Base-by-base conservation (phyloP, 2,113 vertebrate genomes). In the Limnothrissa miodon region DNA sequence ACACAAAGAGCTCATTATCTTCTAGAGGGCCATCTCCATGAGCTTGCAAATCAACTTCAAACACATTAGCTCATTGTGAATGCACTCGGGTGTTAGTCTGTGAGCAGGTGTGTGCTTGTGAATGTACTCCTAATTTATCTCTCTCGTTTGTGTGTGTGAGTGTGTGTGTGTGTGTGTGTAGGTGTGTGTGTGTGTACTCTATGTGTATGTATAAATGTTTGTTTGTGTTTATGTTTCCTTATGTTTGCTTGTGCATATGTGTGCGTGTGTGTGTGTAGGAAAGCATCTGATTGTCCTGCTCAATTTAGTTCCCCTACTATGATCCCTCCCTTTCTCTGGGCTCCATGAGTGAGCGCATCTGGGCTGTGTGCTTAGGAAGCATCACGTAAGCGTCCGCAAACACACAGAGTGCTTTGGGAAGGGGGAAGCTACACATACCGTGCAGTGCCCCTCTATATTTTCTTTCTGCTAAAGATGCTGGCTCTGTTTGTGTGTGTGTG, bases 1-100 rank as follows among this genome's bases (percentile, higher is more conserved):
- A 44, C 78, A 82, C 29, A 39, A 45, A 13, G 21, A 19, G 13
- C 83, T 19, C 66, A 74, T 74, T 74, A 74, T 74, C 66, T 74
- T 39, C 11, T 74, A 4, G 66, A 74, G 66, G 66, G 53, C 78
- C 39, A 59, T 70, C 83, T 80, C 42, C 39, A 42, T 70, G 53
- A 39, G 83, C 79, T 74, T 5, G 10, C 83, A 39, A 84, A 84
- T 66, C 80, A 81, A 70, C 83, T 36, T 80, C 78, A 84, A 84
- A 81, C 79, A 42, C 45, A 84, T 84, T 81, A 78, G 83, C 62
- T 80, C 59, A 53, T 33, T 70, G 79, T 13, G 44, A 74, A 74
- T 74, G 66, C 66, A n/a, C 45, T 80, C 23, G 42, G 25, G 8
- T 44, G 10, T 62, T 39, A 11, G 23, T 66, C 6, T 25, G 59